Evolutionary conservation across 2,113 vertebrate species (phyloP), one percentile per base, ranked within the genome.

Genomic region (Osmerus eperlanus): DNA sequence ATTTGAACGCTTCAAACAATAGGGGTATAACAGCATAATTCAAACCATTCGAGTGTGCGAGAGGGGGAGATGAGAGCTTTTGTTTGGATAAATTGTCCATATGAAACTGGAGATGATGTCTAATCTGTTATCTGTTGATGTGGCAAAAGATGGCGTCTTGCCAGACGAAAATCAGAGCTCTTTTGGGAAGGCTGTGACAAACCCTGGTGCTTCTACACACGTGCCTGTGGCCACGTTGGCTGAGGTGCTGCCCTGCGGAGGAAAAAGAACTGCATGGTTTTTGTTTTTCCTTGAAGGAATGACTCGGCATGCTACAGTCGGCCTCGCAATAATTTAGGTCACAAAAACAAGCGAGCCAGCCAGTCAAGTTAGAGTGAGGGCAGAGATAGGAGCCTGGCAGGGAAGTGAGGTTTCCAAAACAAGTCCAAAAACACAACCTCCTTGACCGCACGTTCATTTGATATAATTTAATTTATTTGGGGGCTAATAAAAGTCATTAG

Each of bases 1-100:
- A 84, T 72, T 84, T 47, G 76, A 84, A 86, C 83, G 85, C 86
- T 83, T 85, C 81, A 88, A 82, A 87, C 76, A 86, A 87, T 83
- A 71, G 82, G 87, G 85, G 75, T 77, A 60, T n/a, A 7, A 23
- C 72, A 67, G n/a, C 81, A 84, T 90, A 89, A 91, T 90, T 86
- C 82, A 79, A 89, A 90, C 86, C 86, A 87, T 86, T 89, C 85
- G 84, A 81, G 79, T 67, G 75, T 80, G 78, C 52, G 73, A 41
- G 78, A 54, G 74, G 19, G 29, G 36, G 79, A 82, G 81, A 82
- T 36, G 70, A 83, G 77, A 76, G 84, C 2, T 75, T 81, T 77
- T 81, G 83, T 81, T 80, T 78, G 78, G 75, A 84, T 84, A 83
- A 88, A 88, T 74, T 78, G 79, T 59, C 79, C 80, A 64, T 83